phyloP scores from a whole-genome alignment of 2,888 invertebrate genomes.

The Amiota mariae region DNA sequence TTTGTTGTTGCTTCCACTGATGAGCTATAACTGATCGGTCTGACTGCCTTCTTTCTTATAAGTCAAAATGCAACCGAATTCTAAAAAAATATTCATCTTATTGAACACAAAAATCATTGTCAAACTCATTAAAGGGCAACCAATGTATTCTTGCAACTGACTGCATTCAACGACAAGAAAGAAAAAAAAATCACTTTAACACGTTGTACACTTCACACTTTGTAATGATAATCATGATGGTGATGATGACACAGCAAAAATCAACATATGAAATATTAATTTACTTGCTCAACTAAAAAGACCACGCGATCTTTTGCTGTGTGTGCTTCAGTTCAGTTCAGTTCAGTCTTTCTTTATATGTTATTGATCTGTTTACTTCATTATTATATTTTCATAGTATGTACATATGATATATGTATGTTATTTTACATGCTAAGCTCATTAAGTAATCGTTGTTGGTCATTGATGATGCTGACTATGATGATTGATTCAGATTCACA shows the following conservation, averaged over 20 bases:
- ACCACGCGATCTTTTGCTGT: slow-evolving; percentile 15
- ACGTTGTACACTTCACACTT: slow-evolving; percentile 48
- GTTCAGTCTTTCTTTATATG: background rate
- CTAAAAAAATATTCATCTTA: slow-evolving; percentile 32
- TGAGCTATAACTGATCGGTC: slow-evolving; percentile 53
- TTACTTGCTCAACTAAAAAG: slow-evolving; percentile 52
- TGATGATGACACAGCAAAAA: slow-evolving; percentile 35
- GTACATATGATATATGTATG: background rate
- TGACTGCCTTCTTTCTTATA: slow-evolving; percentile 41
- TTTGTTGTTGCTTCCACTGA: slow-evolving; percentile 30
- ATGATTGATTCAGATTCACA: slow-evolving; percentile 25
- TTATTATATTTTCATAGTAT: slow-evolving; percentile 62
- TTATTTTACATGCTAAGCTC: slow-evolving; percentile 54
- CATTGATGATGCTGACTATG: background rate
- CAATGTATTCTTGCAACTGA: slow-evolving; percentile 28
- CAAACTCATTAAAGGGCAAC: slow-evolving; percentile 58
- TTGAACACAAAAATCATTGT: slow-evolving; percentile 48
- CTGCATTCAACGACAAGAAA: background rate
- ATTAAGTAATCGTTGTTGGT: slow-evolving; percentile 61
- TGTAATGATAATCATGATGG: slow-evolving; percentile 10
- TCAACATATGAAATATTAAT: slow-evolving; percentile 66
- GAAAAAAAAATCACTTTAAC: slow-evolving; percentile 58
- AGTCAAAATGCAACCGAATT: slow-evolving; percentile 12
- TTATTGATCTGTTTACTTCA: slow-evolving; percentile 62
- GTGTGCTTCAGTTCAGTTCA: slow-evolving; percentile 17